A percentile compares a stretch with the other conserved stretches of the same genome.
Conservation (phyloP, 2,888 invertebrate genomes). For the Sminthurides aquaticus region DNA sequence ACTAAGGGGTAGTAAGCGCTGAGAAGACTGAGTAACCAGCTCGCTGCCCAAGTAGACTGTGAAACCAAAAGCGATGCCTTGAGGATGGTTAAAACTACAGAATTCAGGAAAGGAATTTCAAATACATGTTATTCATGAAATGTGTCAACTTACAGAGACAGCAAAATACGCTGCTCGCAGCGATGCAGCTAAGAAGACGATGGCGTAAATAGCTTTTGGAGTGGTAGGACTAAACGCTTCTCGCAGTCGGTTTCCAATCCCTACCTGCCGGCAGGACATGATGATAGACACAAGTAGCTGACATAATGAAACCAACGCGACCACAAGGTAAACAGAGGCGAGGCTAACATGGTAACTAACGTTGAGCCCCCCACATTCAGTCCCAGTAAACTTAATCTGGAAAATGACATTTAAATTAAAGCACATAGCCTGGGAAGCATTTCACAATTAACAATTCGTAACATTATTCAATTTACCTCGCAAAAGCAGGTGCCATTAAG, state of each 20-base stretch:
- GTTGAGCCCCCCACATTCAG: conserved; percentile 74
- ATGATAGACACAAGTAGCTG: conserved; percentile 73
- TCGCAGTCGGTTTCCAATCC: conserved; percentile 66
- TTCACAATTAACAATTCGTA: too few species aligned
- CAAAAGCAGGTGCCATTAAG: conserved; percentile 84
- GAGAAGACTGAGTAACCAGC: conserved; percentile 77
- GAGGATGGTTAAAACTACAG: too few species aligned
- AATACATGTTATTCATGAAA: too few species aligned
- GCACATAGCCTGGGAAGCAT: too few species aligned
- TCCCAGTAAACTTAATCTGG: conserved; percentile 66
- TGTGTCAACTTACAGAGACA: conserved; percentile 61
- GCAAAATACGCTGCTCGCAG: conserved; percentile 83
- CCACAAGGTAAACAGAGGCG: conserved; percentile 65
- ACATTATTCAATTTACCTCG: conserved; percentile 66
- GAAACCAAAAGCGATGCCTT: too few species aligned
- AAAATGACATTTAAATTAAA: too few species aligned
- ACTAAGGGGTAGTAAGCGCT: conserved; percentile 85
- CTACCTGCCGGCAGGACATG: conserved; percentile 44
- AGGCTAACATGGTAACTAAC: conserved; percentile 63
- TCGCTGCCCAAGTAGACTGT: conserved; percentile 70
- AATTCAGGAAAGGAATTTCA: not conserved
- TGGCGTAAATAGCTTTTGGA: conserved; percentile 79
- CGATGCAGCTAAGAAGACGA: conserved; percentile 75
- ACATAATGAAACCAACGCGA: conserved; percentile 74
- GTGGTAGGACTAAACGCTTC: conserved; percentile 79